Percentiles rank a stretch among this genome's conserved stretches.
These are phyloP conservation scores for Dufourea novaeangliae DNA, from an alignment of 1,140 invertebrate species.

Conservation along the genomic window DNA sequence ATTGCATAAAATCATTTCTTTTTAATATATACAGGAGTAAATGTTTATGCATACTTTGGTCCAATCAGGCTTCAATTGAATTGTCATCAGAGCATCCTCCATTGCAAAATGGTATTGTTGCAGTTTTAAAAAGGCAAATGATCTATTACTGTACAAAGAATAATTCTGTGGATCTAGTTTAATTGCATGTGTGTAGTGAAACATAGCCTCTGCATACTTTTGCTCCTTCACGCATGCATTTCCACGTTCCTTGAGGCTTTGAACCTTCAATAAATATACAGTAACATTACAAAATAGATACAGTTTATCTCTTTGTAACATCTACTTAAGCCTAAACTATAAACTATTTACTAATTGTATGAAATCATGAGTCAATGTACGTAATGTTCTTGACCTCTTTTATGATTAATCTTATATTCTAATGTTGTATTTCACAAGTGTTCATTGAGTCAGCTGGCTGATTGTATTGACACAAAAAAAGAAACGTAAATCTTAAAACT, in stretches of 20 bases:
- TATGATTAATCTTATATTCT: not conserved
- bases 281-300: constrained; percentile 18
- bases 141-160: constrained; percentile 90
- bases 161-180: constrained; percentile 88
- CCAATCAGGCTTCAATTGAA: constrained; percentile 89
- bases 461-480: not conserved
- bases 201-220: constrained; percentile 88
- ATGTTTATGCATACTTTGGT: constrained; percentile 84
- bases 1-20: not conserved
- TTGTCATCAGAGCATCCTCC: constrained; percentile 89
- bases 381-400: not conserved
- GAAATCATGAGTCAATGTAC: not conserved
- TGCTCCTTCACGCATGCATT: constrained; percentile 89
- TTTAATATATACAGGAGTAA: not conserved
- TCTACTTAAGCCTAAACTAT: not conserved
- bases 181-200: constrained; percentile 91
- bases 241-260: constrained; percentile 86
- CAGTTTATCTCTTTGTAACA: not conserved
- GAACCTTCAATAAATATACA: constrained; percentile 73
- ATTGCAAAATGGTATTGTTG: constrained; percentile 89
- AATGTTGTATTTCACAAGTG: not conserved
- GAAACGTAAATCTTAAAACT: constrained; percentile 4
- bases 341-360: not conserved
- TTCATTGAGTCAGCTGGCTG: not conserved
- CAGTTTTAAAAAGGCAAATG: constrained; percentile 89